A percentile compares a stretch with the other conserved stretches of the same genome.
Evolutionary conservation across 2,113 vertebrate species (phyloP).

Genomic region (Percina caprodes): DNA sequence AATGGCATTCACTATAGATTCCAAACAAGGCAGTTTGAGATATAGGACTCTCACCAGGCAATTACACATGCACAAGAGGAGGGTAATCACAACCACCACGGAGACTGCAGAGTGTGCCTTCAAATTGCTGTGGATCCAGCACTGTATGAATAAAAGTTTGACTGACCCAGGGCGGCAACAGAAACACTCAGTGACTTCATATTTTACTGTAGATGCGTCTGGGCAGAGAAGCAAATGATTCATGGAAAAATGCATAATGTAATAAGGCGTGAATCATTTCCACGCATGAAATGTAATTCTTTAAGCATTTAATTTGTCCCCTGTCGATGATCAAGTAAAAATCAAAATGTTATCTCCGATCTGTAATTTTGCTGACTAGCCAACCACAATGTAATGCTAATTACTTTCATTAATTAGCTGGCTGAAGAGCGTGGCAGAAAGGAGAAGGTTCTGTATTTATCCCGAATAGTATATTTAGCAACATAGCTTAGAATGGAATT

Average conservation of each 20-base stretch:
- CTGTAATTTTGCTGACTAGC: conserved; percentile 25
- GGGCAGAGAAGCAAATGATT: neutral
- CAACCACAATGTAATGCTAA: conserved; percentile 8
- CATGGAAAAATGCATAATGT: neutral
- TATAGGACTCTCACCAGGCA: neutral
- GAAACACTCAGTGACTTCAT: conserved; percentile 3
- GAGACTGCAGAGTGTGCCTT: conserved; percentile 4
- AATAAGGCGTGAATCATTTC: conserved; percentile 9
- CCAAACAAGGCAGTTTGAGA: conserved; percentile 4
- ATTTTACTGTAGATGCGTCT: conserved; percentile 17
- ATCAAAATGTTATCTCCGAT: conserved; percentile 14
- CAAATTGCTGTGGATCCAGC: conserved; percentile 5
- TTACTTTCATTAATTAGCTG: conserved; percentile 23
- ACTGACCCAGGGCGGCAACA: neutral
- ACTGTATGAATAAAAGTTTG: conserved; percentile 16
- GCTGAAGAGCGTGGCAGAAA: neutral
- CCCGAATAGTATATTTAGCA: neutral
- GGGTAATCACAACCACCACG: conserved; percentile 4
- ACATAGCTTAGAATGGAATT: neutral
- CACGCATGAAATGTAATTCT: neutral
- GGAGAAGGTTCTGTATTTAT: neutral
- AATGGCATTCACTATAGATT: neutral
- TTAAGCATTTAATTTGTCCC: conserved; percentile 7
- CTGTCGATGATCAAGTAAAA: conserved; percentile 9
- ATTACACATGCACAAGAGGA: conserved; percentile 16